phyloP scores from a whole-genome alignment of 2,113 vertebrate genomes.

The Menidia beryllina region DNA sequence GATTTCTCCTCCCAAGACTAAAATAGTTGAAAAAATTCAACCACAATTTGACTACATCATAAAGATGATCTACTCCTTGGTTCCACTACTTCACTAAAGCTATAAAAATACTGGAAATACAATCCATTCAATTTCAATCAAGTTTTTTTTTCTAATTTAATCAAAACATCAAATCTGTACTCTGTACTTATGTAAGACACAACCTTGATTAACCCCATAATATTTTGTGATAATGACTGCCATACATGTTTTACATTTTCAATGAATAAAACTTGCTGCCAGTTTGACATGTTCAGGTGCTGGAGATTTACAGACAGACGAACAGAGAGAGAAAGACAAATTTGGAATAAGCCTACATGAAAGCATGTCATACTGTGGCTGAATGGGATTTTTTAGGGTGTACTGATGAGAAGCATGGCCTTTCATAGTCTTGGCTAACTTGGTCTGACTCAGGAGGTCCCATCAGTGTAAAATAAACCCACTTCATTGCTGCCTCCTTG shows the following conservation, averaged over 20 bases:
- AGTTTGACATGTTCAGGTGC: conserved; percentile 1
- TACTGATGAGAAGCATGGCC: conserved; percentile 42
- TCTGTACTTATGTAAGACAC: neutral
- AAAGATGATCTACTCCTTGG: neutral
- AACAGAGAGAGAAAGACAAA: neutral
- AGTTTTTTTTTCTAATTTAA: neutral
- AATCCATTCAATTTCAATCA: neutral
- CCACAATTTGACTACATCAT: neutral
- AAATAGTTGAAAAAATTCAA: neutral
- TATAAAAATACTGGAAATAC: too few relatives aligned
- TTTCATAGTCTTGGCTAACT: conserved; percentile 49
- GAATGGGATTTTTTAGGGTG: conserved; percentile 7
- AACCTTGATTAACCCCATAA: neutral
- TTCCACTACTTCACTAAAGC: neutral
- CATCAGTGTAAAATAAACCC: conserved; percentile 57
- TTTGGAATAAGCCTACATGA: neutral
- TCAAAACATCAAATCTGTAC: neutral
- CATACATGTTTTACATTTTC: too few relatives aligned
- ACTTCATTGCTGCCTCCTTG: conserved; percentile 48
- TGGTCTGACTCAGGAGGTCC: conserved; percentile 44
- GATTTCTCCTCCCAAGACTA: neutral
- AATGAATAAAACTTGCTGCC: too few relatives aligned
- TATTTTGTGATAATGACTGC: neutral
- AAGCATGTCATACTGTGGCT: conserved; percentile 16
- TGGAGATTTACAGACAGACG: conserved; percentile 9